These are phyloP conservation scores for Paramormyrops kingsleyae DNA, from an alignment of 2,113 vertebrate genomes.

Conservation along the genomic window DNA sequence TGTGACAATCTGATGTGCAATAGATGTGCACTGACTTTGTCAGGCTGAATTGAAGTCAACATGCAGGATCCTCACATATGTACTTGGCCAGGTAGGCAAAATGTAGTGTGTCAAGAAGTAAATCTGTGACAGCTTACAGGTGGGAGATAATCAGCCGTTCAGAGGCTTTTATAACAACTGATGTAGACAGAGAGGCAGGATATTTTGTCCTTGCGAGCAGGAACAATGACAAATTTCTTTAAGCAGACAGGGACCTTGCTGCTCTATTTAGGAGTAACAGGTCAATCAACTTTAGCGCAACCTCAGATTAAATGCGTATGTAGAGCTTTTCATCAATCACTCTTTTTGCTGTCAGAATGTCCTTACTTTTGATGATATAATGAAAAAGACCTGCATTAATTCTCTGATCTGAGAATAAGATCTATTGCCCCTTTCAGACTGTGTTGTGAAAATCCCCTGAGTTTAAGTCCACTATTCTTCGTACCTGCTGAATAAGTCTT, in stretches of 20 bases:
- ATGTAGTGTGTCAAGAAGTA: neutral
- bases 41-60: neutral
- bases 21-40: neutral
- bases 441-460: neutral
- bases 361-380: neutral
- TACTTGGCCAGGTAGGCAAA: neutral
- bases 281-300: neutral
- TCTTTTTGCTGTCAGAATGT: neutral
- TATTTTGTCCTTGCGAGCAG: neutral
- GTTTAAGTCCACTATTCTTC: neutral
- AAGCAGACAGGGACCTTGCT: neutral
- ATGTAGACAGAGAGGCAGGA: neutral
- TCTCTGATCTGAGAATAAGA: neutral
- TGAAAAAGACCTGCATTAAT: neutral
- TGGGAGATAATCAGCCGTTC: neutral
- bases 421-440: neutral
- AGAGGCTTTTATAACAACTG: neutral
- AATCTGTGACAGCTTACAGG: neutral
- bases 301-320: neutral
- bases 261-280: neutral
- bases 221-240: neutral
- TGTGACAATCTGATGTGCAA: neutral
- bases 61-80: neutral
- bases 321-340: neutral
- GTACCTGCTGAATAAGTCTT: neutral